Conservation (phyloP, 2,888 invertebrate species). For the Globia sparganii region DNA sequence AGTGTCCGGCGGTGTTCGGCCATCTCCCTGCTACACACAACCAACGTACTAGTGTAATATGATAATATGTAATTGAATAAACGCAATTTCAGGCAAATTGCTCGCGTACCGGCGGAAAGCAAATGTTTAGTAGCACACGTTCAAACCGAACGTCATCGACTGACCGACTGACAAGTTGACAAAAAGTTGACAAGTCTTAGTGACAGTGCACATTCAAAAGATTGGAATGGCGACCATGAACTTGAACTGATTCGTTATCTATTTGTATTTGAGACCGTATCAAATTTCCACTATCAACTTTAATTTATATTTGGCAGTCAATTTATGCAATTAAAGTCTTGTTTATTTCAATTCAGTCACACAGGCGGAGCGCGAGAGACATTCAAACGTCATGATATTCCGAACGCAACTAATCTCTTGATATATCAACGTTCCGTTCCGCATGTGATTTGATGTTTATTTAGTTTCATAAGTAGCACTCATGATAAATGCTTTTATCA, state of each 20-base stretch:
- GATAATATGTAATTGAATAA: conserved; percentile 88
- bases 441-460: conserved; percentile 71
- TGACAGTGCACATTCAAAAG: conserved; percentile 80
- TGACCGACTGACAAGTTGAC: conserved; percentile 83
- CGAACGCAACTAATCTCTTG: conserved; percentile 75
- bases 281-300: conserved; percentile 46
- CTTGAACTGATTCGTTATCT: conserved; percentile 77
- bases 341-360: conserved; percentile 43
- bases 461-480: conserved; percentile 60
- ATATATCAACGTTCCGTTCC: conserved; percentile 77
- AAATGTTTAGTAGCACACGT: conserved; percentile 78
- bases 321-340: conserved; percentile 44
- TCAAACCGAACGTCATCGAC: conserved; percentile 80
- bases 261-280: conserved; percentile 40
- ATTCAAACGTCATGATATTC: conserved; percentile 68
- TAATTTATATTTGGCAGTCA: conserved; percentile 49
- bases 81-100: conserved; percentile 87
- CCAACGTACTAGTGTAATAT: conserved; percentile 78
- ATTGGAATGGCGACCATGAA: conserved; percentile 77
- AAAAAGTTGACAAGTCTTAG: conserved; percentile 75
- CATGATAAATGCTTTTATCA: conserved; percentile 64
- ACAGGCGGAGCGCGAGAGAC: conserved; percentile 49
- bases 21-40: conserved; percentile 78
- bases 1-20: conserved; percentile 75
- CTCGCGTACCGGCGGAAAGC: conserved; percentile 75